phyloP scores from a whole-genome alignment of 2,797 vertebrate species.

The Aplochiton taeniatus region DNA sequence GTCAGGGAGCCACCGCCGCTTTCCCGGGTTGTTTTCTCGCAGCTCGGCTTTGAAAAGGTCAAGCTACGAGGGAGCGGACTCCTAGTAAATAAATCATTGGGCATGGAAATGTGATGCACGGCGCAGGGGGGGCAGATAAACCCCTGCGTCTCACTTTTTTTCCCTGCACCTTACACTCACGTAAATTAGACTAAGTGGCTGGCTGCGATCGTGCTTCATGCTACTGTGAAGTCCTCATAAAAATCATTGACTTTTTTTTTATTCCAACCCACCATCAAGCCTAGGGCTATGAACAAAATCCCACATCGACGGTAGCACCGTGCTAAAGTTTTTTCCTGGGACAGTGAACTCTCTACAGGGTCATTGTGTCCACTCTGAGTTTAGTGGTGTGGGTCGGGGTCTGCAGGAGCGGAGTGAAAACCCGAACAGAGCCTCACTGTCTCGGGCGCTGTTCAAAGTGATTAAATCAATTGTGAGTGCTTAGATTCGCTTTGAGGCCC shows the following conservation, averaged over 20 bases:
- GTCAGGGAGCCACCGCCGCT: conserved; percentile 15
- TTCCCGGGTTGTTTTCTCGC: conserved; percentile 31
- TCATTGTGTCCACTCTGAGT: conserved; percentile 57
- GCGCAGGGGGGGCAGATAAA: conserved; percentile 50
- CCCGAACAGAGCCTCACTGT: conserved; percentile 44
- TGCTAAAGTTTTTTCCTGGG: conserved; percentile 17
- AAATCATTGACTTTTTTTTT: conserved; percentile 52
- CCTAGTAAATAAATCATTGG: conserved; percentile 69
- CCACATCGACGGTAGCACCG: conserved; percentile 16
- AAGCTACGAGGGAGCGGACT: conserved; percentile 49
- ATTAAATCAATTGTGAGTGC: conserved; percentile 68
- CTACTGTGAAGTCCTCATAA: conserved; percentile 35
- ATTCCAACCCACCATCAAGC: too few relatives aligned
- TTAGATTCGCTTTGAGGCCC: conserved; percentile 49
- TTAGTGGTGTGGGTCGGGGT: background rate
- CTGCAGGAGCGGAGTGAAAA: conserved; percentile 3
- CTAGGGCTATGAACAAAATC: conserved; percentile 1
- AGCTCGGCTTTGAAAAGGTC: conserved; percentile 54
- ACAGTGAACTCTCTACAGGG: conserved; percentile 39
- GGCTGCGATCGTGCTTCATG: conserved; percentile 38
- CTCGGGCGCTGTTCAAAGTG: conserved; percentile 36
- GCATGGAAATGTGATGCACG: conserved; percentile 41
- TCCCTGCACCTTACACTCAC: too few relatives aligned
- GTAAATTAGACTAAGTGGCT: conserved; percentile 21
- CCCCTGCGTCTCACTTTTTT: background rate